Evolutionary conservation across 2,797 vertebrate species (phyloP).

Genomic region (Arctocebus calabarensis): DNA sequence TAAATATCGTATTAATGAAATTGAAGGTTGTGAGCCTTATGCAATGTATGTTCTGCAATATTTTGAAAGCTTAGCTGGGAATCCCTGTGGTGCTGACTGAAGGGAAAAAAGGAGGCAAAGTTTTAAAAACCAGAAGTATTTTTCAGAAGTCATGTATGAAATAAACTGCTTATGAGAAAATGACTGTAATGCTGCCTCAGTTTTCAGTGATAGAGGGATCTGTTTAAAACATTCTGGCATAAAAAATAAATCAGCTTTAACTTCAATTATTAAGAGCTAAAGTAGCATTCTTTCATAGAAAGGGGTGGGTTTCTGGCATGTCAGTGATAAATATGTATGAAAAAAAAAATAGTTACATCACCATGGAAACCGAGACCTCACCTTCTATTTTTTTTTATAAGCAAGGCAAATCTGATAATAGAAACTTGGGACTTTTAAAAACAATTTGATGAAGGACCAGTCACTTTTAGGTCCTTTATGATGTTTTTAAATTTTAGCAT

Average conservation of each 20-base stretch:
- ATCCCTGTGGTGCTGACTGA: constrained; percentile 74
- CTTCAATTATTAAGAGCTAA: constrained; percentile 86
- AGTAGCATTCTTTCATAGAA: constrained; percentile 83
- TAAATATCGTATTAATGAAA: constrained; percentile 63
- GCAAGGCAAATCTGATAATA: constrained; percentile 78
- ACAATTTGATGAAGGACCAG: constrained; percentile 77
- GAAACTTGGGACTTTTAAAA: constrained; percentile 83
- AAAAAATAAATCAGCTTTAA: constrained; percentile 87
- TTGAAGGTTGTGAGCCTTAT: constrained; percentile 53
- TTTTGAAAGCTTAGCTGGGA: constrained; percentile 79
- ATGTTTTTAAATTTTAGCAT: constrained; percentile 30
- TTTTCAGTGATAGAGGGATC: constrained; percentile 81
- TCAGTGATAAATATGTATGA: constrained; percentile 86
- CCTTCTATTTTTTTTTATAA: constrained; percentile 75
- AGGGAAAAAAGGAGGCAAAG: constrained; percentile 71
- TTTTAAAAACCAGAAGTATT: constrained; percentile 77
- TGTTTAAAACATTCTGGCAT: constrained; percentile 84
- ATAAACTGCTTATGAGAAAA: constrained; percentile 83
- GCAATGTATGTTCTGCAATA: constrained; percentile 64
- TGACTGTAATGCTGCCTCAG: constrained; percentile 56
- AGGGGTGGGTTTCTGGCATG: constrained; percentile 81
- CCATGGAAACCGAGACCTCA: constrained; percentile 85
- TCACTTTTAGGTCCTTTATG: constrained; percentile 53
- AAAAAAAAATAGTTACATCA: constrained; percentile 78
- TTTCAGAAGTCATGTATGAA: constrained; percentile 82